phyloP scores from a whole-genome alignment of 1,140 invertebrate species.

The Diabrotica virgifera region DNA sequence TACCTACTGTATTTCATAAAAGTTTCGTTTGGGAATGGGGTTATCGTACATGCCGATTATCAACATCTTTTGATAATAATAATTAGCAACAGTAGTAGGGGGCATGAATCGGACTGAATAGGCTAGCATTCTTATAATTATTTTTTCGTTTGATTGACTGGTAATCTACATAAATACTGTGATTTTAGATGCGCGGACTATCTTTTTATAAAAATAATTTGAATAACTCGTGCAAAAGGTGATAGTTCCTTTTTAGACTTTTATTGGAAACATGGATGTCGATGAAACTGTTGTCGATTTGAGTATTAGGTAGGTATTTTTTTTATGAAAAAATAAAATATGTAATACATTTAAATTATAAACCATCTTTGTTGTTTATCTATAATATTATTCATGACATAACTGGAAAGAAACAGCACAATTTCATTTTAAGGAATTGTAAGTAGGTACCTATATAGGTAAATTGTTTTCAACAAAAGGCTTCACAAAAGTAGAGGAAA shows the following conservation, averaged over 20 bases:
- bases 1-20: neutral
- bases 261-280: constrained; percentile 54
- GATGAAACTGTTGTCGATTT: constrained; percentile 65
- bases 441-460: no score
- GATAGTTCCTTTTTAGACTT: constrained; percentile 6
- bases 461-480: no score
- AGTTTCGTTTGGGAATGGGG: neutral
- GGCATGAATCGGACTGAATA: neutral
- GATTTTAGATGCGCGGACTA: neutral
- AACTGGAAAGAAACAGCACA: no score
- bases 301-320: constrained; percentile 63
- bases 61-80: constrained; percentile 14
- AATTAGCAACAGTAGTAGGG: constrained; percentile 5
- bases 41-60: constrained; percentile 10
- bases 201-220: neutral
- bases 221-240: neutral
- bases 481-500: no score
- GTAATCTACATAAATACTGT: neutral
- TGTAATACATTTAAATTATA: no score
- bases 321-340: no score
- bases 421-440: no score
- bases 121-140: neutral
- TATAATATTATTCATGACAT: no score
- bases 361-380: no score
- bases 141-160: neutral